Conservation (phyloP, 2,888 invertebrate species). For the Ormia ochracea region DNA sequence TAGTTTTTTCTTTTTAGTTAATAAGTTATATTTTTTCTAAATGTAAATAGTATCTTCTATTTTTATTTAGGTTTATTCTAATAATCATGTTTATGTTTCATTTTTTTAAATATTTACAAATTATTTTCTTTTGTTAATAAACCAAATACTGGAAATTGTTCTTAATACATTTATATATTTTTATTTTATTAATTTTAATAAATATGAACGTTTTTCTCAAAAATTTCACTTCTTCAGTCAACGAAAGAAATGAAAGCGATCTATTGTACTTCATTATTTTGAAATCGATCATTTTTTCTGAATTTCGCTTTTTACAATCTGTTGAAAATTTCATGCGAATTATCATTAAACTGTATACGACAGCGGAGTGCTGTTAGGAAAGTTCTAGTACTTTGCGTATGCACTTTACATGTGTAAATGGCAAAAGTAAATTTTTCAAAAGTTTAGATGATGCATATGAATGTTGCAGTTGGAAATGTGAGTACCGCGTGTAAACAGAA, state of each 20-base stretch:
- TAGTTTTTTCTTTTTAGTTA: background rate
- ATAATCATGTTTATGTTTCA: too few relatives aligned
- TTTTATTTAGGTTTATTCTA: background rate
- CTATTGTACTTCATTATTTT: background rate
- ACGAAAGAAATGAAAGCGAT: background rate
- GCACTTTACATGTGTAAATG: too few relatives aligned
- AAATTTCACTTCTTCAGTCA: background rate
- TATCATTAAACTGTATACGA: too few relatives aligned
- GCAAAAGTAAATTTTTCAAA: too few relatives aligned
- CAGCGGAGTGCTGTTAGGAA: too few relatives aligned
- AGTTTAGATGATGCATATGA: too few relatives aligned
- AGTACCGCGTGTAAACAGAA: too few relatives aligned
- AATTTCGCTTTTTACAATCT: background rate
- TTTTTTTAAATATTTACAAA: too few relatives aligned
- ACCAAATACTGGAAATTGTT: background rate
- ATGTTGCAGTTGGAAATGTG: too few relatives aligned
- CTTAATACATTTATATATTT: background rate
- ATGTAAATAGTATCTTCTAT: slow-evolving; percentile 1
- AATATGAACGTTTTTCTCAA: background rate
- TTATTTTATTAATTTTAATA: background rate
- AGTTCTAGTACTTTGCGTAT: too few relatives aligned
- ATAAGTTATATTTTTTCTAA: background rate
- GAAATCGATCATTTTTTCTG: background rate
- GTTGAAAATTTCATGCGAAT: background rate
- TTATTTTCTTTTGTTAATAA: background rate